Conservation (phyloP, 2,113 vertebrate genomes). For the Onychorhynchus coronatus region DNA sequence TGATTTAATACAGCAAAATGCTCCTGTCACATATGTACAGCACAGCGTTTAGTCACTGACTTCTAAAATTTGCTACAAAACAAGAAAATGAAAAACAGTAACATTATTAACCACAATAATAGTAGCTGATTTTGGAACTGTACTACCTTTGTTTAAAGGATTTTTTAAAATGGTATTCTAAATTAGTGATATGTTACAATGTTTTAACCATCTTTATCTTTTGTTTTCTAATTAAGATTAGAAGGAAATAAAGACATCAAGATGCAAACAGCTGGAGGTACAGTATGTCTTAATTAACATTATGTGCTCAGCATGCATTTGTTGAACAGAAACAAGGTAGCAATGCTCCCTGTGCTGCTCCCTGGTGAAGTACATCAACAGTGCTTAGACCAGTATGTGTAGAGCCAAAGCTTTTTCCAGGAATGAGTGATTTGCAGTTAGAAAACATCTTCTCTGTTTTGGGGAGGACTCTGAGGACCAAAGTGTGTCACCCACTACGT, state of each 20-base stretch:
- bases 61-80: background rate
- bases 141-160: background rate
- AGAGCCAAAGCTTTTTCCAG: background rate
- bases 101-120: background rate
- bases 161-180: background rate
- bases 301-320: background rate
- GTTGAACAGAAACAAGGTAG: background rate
- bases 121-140: background rate
- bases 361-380: background rate
- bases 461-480: background rate
- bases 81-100: background rate
- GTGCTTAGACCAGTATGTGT: background rate
- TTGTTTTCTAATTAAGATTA: slow-evolving; percentile 74
- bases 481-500: background rate
- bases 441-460: background rate
- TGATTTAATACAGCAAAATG: background rate
- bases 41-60: background rate
- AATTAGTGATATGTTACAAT: background rate
- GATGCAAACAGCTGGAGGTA: slow-evolving; percentile 66
- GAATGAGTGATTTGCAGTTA: background rate
- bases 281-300: slow-evolving; percentile 27
- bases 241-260: slow-evolving; percentile 45
- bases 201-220: slow-evolving; percentile 34
- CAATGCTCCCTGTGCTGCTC: background rate
- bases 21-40: background rate